Evolutionary conservation across 2,113 vertebrate species (phyloP).

Genomic region (Stictonetta naevosa): DNA sequence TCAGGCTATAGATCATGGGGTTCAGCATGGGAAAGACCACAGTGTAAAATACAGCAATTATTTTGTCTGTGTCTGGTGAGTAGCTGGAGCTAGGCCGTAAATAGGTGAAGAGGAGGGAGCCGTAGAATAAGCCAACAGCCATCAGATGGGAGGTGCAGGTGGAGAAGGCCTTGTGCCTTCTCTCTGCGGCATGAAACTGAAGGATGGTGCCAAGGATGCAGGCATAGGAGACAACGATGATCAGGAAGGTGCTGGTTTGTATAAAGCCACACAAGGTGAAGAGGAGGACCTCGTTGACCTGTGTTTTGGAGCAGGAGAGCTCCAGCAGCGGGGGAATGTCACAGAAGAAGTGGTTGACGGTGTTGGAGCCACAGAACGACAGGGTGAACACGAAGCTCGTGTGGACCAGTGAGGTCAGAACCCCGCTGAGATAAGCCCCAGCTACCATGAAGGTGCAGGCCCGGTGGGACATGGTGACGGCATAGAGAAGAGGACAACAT

Average conservation of each 20-base stretch:
- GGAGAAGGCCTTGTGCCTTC: constrained; percentile 56
- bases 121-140: constrained; percentile 36
- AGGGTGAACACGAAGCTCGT: constrained; percentile 33
- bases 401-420: constrained; percentile 21
- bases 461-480: not conserved
- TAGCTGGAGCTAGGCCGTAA: constrained; percentile 60
- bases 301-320: constrained; percentile 16
- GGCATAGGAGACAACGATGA: constrained; percentile 35
- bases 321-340: constrained; percentile 54
- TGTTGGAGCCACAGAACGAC: constrained; percentile 43
- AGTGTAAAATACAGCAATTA: constrained; percentile 62
- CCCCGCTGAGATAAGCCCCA: constrained; percentile 14
- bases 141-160: constrained; percentile 61
- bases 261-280: constrained; percentile 53
- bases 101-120: constrained; percentile 56
- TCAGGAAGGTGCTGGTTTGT: constrained; percentile 31
- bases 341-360: constrained; percentile 62
- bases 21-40: constrained; percentile 63
- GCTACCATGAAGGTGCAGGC: not conserved
- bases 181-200: not conserved
- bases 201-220: constrained; percentile 29
- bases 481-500: constrained; percentile 35
- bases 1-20: constrained; percentile 60
- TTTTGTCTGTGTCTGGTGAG: constrained; percentile 49
- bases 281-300: constrained; percentile 40